Conservation (phyloP, 2,888 invertebrate species). For the Sesia bembeciformis region DNA sequence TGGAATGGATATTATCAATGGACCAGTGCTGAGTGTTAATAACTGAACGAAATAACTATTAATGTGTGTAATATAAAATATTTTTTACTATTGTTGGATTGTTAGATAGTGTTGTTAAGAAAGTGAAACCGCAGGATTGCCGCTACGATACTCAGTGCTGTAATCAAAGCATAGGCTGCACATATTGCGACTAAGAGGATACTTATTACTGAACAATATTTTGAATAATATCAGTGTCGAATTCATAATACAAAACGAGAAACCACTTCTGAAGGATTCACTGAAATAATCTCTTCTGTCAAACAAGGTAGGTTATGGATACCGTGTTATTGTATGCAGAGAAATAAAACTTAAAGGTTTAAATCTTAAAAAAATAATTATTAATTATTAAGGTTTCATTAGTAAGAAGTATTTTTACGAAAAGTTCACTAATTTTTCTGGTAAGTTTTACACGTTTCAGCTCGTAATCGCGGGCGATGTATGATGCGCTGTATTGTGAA, state of each 20-base stretch:
- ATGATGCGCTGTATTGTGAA: too few species aligned
- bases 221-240: neutral
- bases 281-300: too few species aligned
- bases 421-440: too few species aligned
- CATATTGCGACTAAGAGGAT: slow-evolving; percentile 20
- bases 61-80: slow-evolving; percentile 5
- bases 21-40: slow-evolving; percentile 39
- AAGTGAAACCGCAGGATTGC: slow-evolving; percentile 40
- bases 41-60: slow-evolving; percentile 28
- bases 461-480: too few species aligned
- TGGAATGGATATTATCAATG: slow-evolving; percentile 54
- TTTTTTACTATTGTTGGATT: slow-evolving; percentile 27
- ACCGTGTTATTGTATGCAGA: too few species aligned
- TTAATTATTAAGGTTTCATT: too few species aligned
- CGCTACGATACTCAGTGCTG: slow-evolving; percentile 25
- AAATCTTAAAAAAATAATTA: too few species aligned
- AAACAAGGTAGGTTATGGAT: too few species aligned
- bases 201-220: slow-evolving; percentile 21
- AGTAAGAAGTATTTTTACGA: too few species aligned
- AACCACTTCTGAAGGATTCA: too few species aligned
- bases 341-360: too few species aligned
- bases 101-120: slow-evolving; percentile 17
- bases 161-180: slow-evolving; percentile 18
- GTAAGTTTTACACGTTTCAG: too few species aligned
- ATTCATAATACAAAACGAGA: neutral